These are phyloP conservation scores for Lepisosteus osseus DNA, from an alignment of 2,113 vertebrate species.

Conservation along the genomic window DNA sequence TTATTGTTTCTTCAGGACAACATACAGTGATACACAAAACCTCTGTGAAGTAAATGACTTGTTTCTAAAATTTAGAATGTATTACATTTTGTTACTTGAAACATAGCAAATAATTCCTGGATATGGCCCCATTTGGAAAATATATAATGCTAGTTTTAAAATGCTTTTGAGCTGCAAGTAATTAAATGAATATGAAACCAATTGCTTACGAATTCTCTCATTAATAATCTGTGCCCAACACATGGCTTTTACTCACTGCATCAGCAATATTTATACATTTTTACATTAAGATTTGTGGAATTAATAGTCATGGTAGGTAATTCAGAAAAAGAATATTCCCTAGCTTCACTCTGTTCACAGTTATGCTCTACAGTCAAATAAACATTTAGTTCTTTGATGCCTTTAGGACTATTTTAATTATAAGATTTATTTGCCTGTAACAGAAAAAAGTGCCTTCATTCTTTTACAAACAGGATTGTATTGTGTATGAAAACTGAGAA, in stretches of 20 bases:
- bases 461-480: too few relatives aligned
- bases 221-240: slow-evolving; percentile 44
- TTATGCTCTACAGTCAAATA: not conserved
- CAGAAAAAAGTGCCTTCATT: not conserved
- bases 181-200: slow-evolving; percentile 48
- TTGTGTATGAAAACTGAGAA: too few relatives aligned
- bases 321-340: slow-evolving; percentile 2
- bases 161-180: slow-evolving; percentile 46
- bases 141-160: slow-evolving; percentile 45
- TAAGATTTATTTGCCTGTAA: slow-evolving; percentile 19
- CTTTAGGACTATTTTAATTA: slow-evolving; percentile 11
- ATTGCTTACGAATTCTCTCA: slow-evolving; percentile 35
- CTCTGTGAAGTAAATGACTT: not conserved
- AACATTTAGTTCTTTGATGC: not conserved
- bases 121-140: slow-evolving; percentile 37
- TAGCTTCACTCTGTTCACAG: not conserved
- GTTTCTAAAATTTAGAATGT: not conserved
- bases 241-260: slow-evolving; percentile 26
- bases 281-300: slow-evolving; percentile 6
- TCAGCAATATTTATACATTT: slow-evolving; percentile 19
- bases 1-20: not conserved
- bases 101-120: slow-evolving; percentile 16
- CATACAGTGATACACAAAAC: slow-evolving; percentile 6
- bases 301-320: slow-evolving; percentile 5
- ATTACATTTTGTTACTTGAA: slow-evolving; percentile 8